Evolutionary conservation across 2,113 vertebrate species (phyloP), one percentile per base, ranked within the genome.

Genomic region (western clawed frog (Xenopus tropicalis)): DNA sequence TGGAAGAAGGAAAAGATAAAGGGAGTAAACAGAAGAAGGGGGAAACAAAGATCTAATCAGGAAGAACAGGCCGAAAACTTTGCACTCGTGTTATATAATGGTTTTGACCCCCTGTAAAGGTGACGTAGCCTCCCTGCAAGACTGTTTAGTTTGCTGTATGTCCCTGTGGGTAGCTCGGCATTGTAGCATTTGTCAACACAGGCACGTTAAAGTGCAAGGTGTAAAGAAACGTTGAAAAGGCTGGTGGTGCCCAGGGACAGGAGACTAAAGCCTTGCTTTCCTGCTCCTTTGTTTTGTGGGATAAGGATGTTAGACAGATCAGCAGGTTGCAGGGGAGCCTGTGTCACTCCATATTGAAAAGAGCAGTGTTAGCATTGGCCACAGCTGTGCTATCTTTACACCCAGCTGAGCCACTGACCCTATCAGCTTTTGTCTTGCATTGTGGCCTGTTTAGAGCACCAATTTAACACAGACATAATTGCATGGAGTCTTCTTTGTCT

Each of bases 171-270:
- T 17, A 14, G 16, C 46, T 14, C 13, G 10, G 4, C 19, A 54
- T 9, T n/a, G 52, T 5, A 54, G 52, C 14, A n/a, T n/a, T 54
- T 54, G 52, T n/a, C 52, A 54, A 17, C 16, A 54, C 19, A 54
- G 52, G 17, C 1, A 10, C 3, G 19, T n/a, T 19, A n/a, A n/a
- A 54, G 19, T 54, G 17, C 52, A 54, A n/a, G 52, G 52, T 54
- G 19, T 17, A 92, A 90, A 93, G 93, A 90, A 95, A 94, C 94
- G 92, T 93, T 93, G 93, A 92, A 94, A 92, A 89, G 91, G 93
- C 88, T 86, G 66, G 75, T 54, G 84, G 85, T 87, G 86, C 83
- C 85, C 82, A 82, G 90, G 86, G 90, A 90, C 90, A 87, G 78
- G 82, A 81, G 84, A 87, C 93, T 90, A 91, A 89, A 93, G 84